Evolutionary conservation across 64 coral and sea anemone species (phyloP).

Genomic region (Trachythela sp.): DNA sequence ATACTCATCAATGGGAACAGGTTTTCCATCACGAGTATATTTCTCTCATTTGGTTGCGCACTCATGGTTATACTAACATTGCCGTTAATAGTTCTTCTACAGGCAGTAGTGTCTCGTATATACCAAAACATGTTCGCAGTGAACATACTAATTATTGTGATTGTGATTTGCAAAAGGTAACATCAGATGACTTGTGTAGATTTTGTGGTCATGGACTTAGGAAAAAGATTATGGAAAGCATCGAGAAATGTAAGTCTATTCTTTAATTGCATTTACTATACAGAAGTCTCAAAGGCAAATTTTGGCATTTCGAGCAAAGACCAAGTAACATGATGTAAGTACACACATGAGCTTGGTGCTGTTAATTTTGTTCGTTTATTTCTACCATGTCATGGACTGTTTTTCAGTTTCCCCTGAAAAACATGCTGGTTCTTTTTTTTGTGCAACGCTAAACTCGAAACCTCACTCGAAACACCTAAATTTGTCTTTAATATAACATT

Average conservation of each 20-base stretch:
- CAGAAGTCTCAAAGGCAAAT: no score
- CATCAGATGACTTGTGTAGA: neutral
- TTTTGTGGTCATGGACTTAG: neutral
- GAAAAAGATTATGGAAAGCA: neutral
- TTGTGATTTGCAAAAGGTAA: neutral
- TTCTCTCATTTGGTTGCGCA: neutral
- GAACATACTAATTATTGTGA: neutral
- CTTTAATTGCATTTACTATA: no score
- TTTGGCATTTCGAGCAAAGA: no score
- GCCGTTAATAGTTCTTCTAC: neutral
- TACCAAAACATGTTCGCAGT: neutral
- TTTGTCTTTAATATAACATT: no score
- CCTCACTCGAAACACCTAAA: no score
- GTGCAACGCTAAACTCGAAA: no score
- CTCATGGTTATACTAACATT: constrained; percentile 9
- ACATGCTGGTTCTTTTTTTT: no score
- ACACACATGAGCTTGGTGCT: no score
- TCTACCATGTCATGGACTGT: no score
- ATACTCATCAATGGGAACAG: constrained; percentile 28
- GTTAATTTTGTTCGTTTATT: no score
- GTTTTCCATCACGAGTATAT: constrained; percentile 40
- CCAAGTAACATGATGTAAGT: no score
- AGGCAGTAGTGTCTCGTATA: neutral
- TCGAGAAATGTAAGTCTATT: neutral
- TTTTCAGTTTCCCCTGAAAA: no score